phyloP scores from a whole-genome alignment of 2,797 vertebrate genomes.

The Myioborus melanocephalus region DNA sequence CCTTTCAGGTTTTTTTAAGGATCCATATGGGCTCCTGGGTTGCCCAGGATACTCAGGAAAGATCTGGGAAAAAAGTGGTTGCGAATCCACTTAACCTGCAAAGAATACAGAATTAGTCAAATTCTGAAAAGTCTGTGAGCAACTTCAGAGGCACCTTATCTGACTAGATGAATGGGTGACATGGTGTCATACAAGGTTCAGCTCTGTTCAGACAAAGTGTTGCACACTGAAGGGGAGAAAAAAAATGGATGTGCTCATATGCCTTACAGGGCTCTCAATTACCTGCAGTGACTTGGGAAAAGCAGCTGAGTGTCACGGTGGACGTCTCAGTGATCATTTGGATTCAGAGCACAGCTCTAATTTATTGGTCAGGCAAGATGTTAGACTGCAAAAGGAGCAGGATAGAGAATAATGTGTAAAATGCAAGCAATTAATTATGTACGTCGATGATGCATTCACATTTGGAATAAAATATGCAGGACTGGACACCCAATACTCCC shows the following conservation, averaged over 20 bases:
- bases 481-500: background rate
- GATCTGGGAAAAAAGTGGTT: background rate
- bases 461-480: constrained; percentile 7
- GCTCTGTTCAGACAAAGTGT: constrained; percentile 27
- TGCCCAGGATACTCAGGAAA: background rate
- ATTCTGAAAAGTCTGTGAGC: background rate
- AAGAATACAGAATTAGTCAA: background rate
- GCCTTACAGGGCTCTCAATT: constrained; percentile 18
- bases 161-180: background rate
- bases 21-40: background rate
- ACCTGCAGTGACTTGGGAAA: constrained; percentile 17
- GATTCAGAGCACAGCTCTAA: constrained; percentile 29
- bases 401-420: constrained; percentile 15
- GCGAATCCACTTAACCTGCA: background rate
- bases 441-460: background rate
- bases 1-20: background rate
- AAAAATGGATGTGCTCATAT: background rate
- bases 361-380: constrained; percentile 29
- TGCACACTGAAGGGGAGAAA: background rate
- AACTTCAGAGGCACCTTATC: background rate
- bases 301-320: background rate
- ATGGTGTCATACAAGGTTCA: constrained; percentile 13
- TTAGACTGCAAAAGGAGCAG: background rate
- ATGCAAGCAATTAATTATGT: constrained; percentile 32
- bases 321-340: background rate